These are phyloP conservation scores for Trinorchestia longiramus DNA, from an alignment of 1,140 invertebrate genomes.

Conservation along the genomic window DNA sequence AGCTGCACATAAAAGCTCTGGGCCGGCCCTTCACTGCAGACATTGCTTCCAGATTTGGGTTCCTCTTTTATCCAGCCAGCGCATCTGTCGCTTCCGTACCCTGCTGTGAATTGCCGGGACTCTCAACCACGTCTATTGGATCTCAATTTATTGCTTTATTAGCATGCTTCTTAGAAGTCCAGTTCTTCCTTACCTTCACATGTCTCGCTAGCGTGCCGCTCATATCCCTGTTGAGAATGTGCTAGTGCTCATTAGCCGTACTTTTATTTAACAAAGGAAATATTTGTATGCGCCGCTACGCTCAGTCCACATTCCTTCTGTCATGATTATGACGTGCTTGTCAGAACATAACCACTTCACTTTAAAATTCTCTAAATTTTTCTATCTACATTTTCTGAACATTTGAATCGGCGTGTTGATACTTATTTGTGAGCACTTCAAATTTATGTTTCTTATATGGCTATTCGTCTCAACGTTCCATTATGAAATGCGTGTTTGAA, in stretches of 20 bases:
- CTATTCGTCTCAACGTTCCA: not conserved
- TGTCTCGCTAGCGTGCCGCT: not conserved
- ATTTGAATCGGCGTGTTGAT: not conserved
- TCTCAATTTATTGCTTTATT: conserved; percentile 20
- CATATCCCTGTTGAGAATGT: not conserved
- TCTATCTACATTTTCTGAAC: not conserved
- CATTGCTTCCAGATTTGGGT: conserved; percentile 54
- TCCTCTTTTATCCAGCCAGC: not conserved
- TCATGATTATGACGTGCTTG: too few relatives aligned
- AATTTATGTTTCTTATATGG: not conserved
- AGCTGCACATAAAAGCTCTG: conserved; percentile 29
- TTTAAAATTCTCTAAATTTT: not conserved
- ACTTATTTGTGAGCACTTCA: not conserved
- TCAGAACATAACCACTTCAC: not conserved
- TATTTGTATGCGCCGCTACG: not conserved
- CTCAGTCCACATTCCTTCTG: not conserved
- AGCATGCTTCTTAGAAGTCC: not conserved
- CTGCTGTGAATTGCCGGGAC: conserved; percentile 6
- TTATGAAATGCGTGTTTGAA: not conserved
- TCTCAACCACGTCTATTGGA: not conserved
- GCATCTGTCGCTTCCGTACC: not conserved
- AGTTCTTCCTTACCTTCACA: not conserved
- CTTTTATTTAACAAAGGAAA: not conserved
- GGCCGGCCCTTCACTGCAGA: conserved; percentile 18
- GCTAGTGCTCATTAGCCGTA: too few relatives aligned